Conservation (phyloP, 1,140 invertebrate species). For the Coenobita brevimanus region DNA sequence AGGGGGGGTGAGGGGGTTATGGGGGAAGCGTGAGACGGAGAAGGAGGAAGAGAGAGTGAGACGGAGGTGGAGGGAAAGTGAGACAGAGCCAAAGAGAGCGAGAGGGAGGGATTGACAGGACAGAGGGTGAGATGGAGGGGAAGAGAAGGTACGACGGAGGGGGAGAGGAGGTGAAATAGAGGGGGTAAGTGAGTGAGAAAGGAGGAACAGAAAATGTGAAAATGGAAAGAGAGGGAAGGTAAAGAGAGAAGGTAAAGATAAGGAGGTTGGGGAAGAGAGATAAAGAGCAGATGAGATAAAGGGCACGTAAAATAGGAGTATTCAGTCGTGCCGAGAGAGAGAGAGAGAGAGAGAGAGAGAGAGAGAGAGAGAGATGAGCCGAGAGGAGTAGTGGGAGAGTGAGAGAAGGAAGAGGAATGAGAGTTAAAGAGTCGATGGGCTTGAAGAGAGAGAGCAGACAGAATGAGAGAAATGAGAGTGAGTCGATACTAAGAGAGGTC, state of each 20-base stretch:
- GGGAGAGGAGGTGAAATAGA: not conserved
- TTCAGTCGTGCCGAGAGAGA: too few species aligned
- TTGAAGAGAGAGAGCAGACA: too few species aligned
- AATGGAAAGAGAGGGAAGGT: not conserved
- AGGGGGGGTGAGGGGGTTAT: not conserved
- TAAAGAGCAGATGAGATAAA: too few species aligned
- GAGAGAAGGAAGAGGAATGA: not conserved
- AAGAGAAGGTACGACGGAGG: not conserved
- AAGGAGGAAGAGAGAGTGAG: not conserved
- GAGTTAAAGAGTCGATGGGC: not conserved
- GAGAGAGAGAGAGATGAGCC: not conserved
- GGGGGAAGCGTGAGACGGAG: not conserved
- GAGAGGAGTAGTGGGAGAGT: not conserved
- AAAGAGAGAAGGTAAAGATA: not conserved
- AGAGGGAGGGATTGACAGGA: not conserved
- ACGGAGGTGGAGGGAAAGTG: not conserved
- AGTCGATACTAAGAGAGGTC: too few species aligned
- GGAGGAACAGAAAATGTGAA: too few species aligned
- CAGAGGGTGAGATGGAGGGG: not conserved
- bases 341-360: not conserved
- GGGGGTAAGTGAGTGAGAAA: not conserved
- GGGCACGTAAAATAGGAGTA: too few species aligned
- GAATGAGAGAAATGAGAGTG: too few species aligned
- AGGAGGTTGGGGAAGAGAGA: not conserved
- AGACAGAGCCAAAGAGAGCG: not conserved